A percentile compares a stretch with the other conserved stretches of the same genome.
Evolutionary conservation across 1,140 invertebrate genomes (phyloP).

Genomic region (Drosophila burlai): DNA sequence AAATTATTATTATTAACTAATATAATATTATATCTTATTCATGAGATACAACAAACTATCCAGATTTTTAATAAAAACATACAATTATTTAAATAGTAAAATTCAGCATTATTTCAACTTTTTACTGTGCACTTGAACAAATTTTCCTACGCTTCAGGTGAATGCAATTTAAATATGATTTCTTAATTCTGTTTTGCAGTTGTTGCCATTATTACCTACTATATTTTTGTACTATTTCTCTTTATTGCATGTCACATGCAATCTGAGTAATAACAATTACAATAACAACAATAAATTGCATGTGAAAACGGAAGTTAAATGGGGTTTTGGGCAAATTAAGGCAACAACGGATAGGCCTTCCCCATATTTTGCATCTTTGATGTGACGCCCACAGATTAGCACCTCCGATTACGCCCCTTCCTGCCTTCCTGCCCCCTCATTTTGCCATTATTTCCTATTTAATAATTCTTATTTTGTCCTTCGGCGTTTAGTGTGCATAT

Average conservation of each 20-base stretch:
- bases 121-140: neutral
- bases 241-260: constrained; percentile 45
- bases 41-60: too few relatives aligned
- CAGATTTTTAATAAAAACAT: too few relatives aligned
- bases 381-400: constrained; percentile 1
- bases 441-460: neutral
- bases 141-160: constrained; percentile 32
- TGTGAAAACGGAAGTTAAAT: constrained; percentile 51
- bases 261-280: constrained; percentile 24
- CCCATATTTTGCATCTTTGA: constrained; percentile 16
- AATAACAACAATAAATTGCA: constrained; percentile 29
- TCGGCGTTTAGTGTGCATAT: constrained; percentile 7
- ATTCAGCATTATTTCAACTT: neutral
- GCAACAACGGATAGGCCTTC: constrained; percentile 2
- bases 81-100: neutral
- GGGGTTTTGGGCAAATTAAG: constrained; percentile 46
- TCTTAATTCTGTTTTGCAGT: constrained; percentile 35
- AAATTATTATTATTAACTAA: too few relatives aligned
- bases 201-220: constrained; percentile 2
- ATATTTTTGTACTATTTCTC: constrained; percentile 4
- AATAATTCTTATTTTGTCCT: constrained; percentile 23
- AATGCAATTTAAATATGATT: constrained; percentile 53
- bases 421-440: neutral
- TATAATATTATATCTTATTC: too few relatives aligned
- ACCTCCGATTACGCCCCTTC: constrained; percentile 17